Evolutionary conservation across 92 coral and sea anemone species (phyloP), one percentile per base, ranked within the genome.

Genomic region (Zoanthus gigantus): DNA sequence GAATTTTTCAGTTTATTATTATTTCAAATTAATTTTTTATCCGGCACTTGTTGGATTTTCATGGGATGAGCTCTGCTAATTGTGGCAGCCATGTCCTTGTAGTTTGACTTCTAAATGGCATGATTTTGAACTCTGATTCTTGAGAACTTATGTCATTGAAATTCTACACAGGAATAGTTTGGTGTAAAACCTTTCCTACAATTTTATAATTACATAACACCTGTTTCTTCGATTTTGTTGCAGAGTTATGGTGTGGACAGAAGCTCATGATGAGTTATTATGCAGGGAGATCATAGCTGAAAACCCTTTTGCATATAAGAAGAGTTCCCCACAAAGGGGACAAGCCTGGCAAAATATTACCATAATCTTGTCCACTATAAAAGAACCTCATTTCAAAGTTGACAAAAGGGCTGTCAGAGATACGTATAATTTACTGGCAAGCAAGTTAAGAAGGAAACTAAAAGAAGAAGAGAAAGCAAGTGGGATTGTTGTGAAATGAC

Each of bases 371-470:
- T 72, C 83, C 1, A 84, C 37, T 7, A 72, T 82, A n/a, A 47
- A 81, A 42, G 17, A 30, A 16, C 50, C 77, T 71, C 13, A 72
- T 50, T 88, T 88, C 65, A 82, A 88, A 67, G 82, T 82, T 61
- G 91, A 88, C 83, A 80, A 82, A 18, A 56, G 88, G 47, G 87
- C 88, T 2, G 91, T 88, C 45, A 42, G 87, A 46, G 91, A 82
- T 56, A 76, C 83, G 13, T 81, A 88, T 61, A 88, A 82, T 46
- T 71, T 81, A 56, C 53, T 88, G 16, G 60, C 87, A 23, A 80
- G 30, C 71, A 88, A 34, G 3, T 71, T 71, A 4, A 54, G 88
- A 48, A 88, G 60, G 45, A 72, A 88, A 73, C 48, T 88, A 30
- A 82, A 88, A 66, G 68, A 88, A 2, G 91, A 88, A 57, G 68